These are phyloP conservation scores for Drosophila santomea DNA, from an alignment of 1,140 invertebrate species.

Conservation along the genomic window DNA sequence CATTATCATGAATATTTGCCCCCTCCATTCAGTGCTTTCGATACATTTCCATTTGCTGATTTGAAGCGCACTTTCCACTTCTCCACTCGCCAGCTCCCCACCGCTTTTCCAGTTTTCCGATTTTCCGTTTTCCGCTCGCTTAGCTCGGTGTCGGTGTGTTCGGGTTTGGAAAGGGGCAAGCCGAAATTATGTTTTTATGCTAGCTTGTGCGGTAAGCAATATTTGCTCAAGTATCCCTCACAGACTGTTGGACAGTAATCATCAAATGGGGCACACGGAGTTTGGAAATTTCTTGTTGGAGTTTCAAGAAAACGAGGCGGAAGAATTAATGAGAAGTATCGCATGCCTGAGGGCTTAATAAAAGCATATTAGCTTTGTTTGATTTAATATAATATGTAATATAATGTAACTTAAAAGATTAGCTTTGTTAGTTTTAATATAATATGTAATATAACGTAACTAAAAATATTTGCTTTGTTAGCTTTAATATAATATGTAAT, in stretches of 20 bases:
- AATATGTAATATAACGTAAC: too few species aligned
- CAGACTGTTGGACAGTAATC: constrained; percentile 31
- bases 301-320: neutral
- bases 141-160: constrained; percentile 30
- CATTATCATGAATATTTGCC: constrained; percentile 60
- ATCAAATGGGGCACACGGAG: constrained; percentile 26
- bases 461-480: too few species aligned
- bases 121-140: constrained; percentile 54
- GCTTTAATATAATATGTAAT: too few species aligned
- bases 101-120: constrained; percentile 18
- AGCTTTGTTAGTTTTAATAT: too few species aligned
- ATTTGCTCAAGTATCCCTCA: constrained; percentile 44
- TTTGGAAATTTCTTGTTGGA: constrained; percentile 4
- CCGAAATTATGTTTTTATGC: constrained; percentile 53
- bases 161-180: constrained; percentile 21
- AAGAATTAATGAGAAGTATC: neutral
- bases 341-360: neutral
- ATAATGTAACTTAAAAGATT: too few species aligned
- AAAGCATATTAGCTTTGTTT: too few species aligned
- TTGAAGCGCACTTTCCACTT: constrained; percentile 58
- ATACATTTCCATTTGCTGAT: constrained; percentile 63
- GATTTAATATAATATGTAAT: too few species aligned
- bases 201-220: constrained; percentile 43
- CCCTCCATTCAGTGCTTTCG: constrained; percentile 30
- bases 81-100: neutral